Conservation (phyloP, 2,797 vertebrate genomes). For the Potorous gilbertii region DNA sequence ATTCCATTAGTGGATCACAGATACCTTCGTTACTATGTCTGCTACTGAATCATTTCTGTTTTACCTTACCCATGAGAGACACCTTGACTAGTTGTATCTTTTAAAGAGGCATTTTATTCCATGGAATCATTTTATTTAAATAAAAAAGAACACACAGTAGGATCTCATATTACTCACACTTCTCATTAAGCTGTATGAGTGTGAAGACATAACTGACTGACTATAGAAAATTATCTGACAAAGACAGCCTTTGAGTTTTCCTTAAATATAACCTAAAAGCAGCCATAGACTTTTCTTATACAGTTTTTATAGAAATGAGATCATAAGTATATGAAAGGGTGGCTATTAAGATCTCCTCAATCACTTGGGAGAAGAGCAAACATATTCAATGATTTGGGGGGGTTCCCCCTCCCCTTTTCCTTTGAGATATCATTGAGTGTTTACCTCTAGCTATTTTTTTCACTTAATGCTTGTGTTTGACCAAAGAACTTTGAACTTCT, state of each 20-base stretch:
- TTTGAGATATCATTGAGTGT: background rate
- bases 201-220: background rate
- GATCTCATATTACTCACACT: background rate
- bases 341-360: background rate
- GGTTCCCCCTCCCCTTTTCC: background rate
- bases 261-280: background rate
- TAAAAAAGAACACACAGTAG: background rate
- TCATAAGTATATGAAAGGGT: background rate
- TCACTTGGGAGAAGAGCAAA: background rate
- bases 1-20: background rate
- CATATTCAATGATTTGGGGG: background rate
- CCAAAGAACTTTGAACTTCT: background rate
- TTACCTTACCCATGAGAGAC: background rate
- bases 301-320: background rate
- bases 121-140: background rate
- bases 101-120: background rate
- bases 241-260: background rate
- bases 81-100: too few relatives aligned
- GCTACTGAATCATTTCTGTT: background rate
- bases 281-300: too few relatives aligned
- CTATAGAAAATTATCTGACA: background rate
- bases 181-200: background rate
- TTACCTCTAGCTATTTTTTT: background rate
- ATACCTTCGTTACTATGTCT: background rate
- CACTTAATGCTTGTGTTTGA: background rate